Base-by-base conservation (phyloP, 2,113 vertebrate genomes). In the Microtus oregoni region DNA sequence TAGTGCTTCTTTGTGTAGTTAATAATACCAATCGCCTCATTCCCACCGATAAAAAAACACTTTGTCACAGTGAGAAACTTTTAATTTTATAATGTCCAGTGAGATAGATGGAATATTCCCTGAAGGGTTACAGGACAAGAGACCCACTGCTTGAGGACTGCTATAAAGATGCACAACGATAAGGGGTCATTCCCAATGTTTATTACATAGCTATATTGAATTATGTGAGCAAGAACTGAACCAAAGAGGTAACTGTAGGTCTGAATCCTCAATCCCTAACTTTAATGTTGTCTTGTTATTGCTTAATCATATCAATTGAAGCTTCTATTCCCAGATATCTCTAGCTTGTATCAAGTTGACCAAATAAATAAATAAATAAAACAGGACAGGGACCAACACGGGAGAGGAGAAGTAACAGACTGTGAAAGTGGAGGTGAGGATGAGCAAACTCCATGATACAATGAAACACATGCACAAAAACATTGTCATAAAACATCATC, bases 1-100 rank as follows among this genome's bases (percentile, higher is more conserved):
- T 90, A 89, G 61, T 38, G 77, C 10, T 58, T 65, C 38, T 78
- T 79, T 89, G 12, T 58, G 15, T 26, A 81, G 13, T 63, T 85
- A 20, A 55, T n/a, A 41, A 86, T 14, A 65, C 26, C 26, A 22
- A 55, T 65, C 94, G 30, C 9, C n/a, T 97, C 10, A 82, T 35
- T 81, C 3, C 15, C 11, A 70, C 58, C 22, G 26, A 82, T 24
- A 24, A 52, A 91, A 90, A 88, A 35, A 2, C 41, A 12, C 11
- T 89, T 35, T 70, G 14, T 47, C 68, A 73, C 1, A 47, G 8
- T 44, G 44, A 7, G 28, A 79, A 75, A 22, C 12, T 88, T 92
- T 90, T 65, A 78, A 76, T 85, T 50, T 86, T 14, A 91, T 63
- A 90, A 88, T 96, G 75, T 89, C 15, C 61, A 47, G 15, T 32